Base-by-base conservation (phyloP, 2,797 vertebrate genomes). In the Distichodus sexfasciatus region DNA sequence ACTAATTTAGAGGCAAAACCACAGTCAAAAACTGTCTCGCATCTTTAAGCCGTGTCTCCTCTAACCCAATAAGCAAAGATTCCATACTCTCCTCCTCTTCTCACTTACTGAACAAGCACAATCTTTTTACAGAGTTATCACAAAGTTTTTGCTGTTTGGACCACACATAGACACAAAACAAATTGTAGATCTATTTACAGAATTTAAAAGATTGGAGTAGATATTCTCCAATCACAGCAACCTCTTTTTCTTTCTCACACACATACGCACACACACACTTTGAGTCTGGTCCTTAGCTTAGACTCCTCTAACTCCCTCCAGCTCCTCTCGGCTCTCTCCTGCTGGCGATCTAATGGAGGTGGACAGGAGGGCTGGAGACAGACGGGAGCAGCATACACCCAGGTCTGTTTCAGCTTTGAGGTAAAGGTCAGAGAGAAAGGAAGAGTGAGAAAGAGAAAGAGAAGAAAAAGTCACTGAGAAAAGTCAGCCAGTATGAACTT, bases 1-100 rank as follows among this genome's bases (percentile, higher is more conserved):
- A 75, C 85, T 89, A 85, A 90, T 90, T 90, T 86, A 89, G 84
- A 57, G 50, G 33, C 61, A 75, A 69, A 76, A 75, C 50, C 41
- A 59, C 19, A 51, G 55, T 65, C 57, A 71, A 54, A 66, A 61
- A 50, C 50, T 12, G 4, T 23, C 6, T 47, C 29, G 1, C 31
- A 6, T 35, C 43, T 72, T 33, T n/a, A 3, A 50, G 19, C 14
- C 19, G 26, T 24, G 19, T 40, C 4, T 26, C 29, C 21, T 23
- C 38, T 26, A 60, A 29, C 38, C 57, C 17, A n/a, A 44, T 15
- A 41, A 26, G 43, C 23, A 14, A 24, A 21, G 9, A 41, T 21
- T 4, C 10, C 4, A 35, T 9, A 29, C 51, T 54, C 12, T 23
- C 29, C 38, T 24, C 12, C 21, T 57, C 11, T 57, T 38, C 54